A percentile compares a stretch with the other conserved stretches of the same genome.
Evolutionary conservation across 2,888 invertebrate species (phyloP).

Genomic region (Synergus japonicus): DNA sequence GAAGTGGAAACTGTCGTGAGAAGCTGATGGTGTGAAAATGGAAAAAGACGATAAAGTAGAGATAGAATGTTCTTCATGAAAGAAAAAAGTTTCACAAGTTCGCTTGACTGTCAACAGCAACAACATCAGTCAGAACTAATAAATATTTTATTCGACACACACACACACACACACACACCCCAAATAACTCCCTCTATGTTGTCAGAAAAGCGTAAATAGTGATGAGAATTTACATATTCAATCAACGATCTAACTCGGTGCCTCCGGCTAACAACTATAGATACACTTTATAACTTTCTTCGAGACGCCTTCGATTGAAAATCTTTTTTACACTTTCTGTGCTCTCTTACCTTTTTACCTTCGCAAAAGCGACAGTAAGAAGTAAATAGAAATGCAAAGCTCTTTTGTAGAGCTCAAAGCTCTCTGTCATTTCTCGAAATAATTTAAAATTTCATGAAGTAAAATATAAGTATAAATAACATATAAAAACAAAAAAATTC

Average conservation of each 20-base stretch:
- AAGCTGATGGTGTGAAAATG: constrained; percentile 45
- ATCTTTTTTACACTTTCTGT: background rate
- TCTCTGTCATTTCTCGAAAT: no score
- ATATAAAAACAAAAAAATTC: no score
- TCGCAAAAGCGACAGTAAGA: background rate
- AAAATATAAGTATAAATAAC: no score
- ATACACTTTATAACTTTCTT: background rate
- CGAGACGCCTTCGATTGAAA: constrained; percentile 28
- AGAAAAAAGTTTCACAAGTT: constrained; percentile 11
- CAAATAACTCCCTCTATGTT: background rate
- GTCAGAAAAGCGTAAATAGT: constrained; percentile 14
- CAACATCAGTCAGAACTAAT: constrained; percentile 7
- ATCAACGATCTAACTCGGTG: constrained; percentile 8
- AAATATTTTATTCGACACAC: constrained; percentile 29
- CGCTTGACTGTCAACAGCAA: constrained; percentile 13
- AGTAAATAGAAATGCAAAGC: constrained; percentile 11
- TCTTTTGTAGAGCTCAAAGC: no score
- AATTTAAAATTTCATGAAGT: no score
- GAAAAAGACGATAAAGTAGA: constrained; percentile 23
- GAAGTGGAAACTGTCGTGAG: constrained; percentile 44
- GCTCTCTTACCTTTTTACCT: constrained; percentile 6
- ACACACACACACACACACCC: background rate
- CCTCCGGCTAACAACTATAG: constrained; percentile 17
- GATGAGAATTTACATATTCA: constrained; percentile 33
- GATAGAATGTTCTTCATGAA: background rate